Evolutionary conservation across 2,888 invertebrate genomes (phyloP), one percentile per base, ranked within the genome.

Genomic region (Imbricaverruca yamaguchii): DNA sequence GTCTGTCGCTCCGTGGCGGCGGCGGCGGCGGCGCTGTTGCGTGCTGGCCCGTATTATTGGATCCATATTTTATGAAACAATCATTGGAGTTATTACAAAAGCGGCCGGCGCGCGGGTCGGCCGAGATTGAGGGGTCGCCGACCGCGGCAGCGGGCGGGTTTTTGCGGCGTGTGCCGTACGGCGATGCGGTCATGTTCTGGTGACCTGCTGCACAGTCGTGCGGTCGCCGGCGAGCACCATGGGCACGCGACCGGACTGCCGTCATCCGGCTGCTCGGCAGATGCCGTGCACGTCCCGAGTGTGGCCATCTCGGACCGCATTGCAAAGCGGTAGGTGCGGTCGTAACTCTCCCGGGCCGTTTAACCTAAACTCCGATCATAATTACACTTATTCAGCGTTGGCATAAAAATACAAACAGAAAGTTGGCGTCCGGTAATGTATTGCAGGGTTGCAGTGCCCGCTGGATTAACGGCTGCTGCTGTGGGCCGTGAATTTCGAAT

Each of bases 31-130:
- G 74, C 74, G 74, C 53, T 23, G 53, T 74, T 74, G 74, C 74
- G 74, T 74, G 74, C 74, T 15, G 18, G 21, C 8, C 74, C 74
- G 74, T 74, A 74, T 74, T 74, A 74, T 74, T 74, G 74, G 74
- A 74, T 74, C 74, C 74, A 74, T 74, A 74, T 74, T 74, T 74
- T 74, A 74, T 74, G 74, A 53, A 74, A 74, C 74, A 74, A 74
- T 74, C 74, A 74, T 74, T 74, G 74, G 74, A 74, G 74, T 74
- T 74, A 53, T 74, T 74, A 74, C 74, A 74, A 74, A 25, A 53
- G 74, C 74, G 39, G 53, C 13, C 53, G 74, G 53, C 53, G 74
- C 74, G 74, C 53, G 8, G 23, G 65, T 9, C 74, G 74, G 74
- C 18, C 74, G 15, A 74, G 74, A 74, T 74, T 74, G 74, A 65